These are phyloP conservation scores for Ophioninae sp. DNA, from an alignment of 2,888 invertebrate species.

Conservation along the genomic window DNA sequence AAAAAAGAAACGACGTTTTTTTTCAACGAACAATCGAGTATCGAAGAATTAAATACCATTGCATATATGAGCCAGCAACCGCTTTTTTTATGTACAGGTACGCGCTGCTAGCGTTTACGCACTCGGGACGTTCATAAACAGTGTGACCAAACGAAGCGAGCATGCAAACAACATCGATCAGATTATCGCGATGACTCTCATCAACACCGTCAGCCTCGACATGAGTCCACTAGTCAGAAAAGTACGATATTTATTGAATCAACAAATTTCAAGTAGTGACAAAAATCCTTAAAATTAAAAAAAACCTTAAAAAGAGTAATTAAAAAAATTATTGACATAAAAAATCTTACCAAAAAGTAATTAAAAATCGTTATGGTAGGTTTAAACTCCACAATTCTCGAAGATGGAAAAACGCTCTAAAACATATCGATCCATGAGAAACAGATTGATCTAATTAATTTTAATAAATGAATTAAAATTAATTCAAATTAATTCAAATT, in stretches of 20 bases:
- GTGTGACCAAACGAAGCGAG: slow-evolving; percentile 91
- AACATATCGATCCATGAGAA: too few relatives aligned
- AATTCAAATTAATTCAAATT: too few relatives aligned
- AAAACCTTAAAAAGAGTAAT: too few relatives aligned
- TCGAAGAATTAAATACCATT: not conserved
- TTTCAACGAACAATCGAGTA: not conserved
- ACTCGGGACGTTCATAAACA: slow-evolving; percentile 95
- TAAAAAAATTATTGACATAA: too few relatives aligned
- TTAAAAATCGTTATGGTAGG: too few relatives aligned
- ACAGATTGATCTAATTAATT: too few relatives aligned
- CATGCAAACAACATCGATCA: slow-evolving; percentile 97
- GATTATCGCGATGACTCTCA: slow-evolving; percentile 93
- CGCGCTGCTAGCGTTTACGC: slow-evolving; percentile 93
- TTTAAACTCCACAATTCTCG: too few relatives aligned
- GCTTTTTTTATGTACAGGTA: slow-evolving; percentile 17
- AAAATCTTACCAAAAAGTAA: too few relatives aligned
- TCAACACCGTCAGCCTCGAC: slow-evolving; percentile 89
- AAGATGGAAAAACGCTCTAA: too few relatives aligned
- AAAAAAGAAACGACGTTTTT: too few relatives aligned
- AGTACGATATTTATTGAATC: slow-evolving; percentile 75
- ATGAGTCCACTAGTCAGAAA: slow-evolving; percentile 93
- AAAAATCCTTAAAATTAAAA: too few relatives aligned
- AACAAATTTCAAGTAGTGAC: not conserved
- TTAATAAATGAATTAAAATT: too few relatives aligned
- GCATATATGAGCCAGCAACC: not conserved